A percentile compares a stretch with the other conserved stretches of the same genome.
phyloP scores from a whole-genome alignment of 2,113 vertebrate genomes.

The Triplophysa tibetana region DNA sequence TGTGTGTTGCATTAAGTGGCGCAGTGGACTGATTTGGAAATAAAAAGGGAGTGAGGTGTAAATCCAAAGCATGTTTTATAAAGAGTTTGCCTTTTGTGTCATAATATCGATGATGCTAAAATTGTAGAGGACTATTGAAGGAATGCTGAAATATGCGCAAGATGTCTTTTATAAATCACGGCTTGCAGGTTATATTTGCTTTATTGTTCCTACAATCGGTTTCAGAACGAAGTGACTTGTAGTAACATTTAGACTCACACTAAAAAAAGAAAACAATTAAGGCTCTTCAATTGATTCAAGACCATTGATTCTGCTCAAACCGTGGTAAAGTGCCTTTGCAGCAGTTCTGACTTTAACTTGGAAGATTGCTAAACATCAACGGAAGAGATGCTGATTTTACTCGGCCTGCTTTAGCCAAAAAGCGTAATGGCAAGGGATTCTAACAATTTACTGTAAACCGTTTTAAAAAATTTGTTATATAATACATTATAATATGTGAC shows the following conservation, averaged over 20 bases:
- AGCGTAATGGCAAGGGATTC: no score
- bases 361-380: background rate
- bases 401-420: no score
- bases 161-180: no score
- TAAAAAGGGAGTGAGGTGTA: background rate
- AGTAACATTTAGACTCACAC: background rate
- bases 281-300: background rate
- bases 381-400: background rate
- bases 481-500: no score
- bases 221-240: background rate
- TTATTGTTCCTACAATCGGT: background rate
- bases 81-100: background rate
- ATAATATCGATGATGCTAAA: constrained; percentile 2
- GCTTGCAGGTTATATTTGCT: background rate
- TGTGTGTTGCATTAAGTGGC: background rate
- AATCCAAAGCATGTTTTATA: constrained; percentile 2
- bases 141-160: background rate
- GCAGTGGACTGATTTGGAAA: background rate
- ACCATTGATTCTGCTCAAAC: background rate
- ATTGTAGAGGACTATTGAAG: background rate
- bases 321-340: no score
- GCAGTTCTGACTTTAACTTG: background rate
- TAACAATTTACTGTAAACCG: no score
- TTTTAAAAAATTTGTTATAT: no score
- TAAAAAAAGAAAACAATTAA: background rate